Conservation (phyloP, 2,797 vertebrate genomes). For the Austrolebias charrua region DNA sequence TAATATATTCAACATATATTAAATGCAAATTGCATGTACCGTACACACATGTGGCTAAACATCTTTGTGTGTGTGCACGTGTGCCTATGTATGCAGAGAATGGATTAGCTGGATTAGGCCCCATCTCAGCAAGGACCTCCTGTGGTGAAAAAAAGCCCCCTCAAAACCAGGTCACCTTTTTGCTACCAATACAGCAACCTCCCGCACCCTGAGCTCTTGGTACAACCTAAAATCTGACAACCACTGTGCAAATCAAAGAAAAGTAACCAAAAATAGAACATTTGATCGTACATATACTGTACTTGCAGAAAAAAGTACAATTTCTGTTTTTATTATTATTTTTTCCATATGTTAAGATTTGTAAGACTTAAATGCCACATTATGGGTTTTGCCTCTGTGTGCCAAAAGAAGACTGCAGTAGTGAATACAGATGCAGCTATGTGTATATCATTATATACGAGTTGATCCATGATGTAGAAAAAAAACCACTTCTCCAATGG, state of each 20-base stretch:
- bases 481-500: no score
- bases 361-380: no score
- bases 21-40: slow-evolving; percentile 14
- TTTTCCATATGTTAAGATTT: no score
- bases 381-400: no score
- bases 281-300: neutral
- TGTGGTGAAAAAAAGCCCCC: slow-evolving; percentile 87
- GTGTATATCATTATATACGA: no score
- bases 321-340: no score
- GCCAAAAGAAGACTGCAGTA: no score
- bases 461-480: no score
- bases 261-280: neutral
- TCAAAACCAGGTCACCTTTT: slow-evolving; percentile 84
- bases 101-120: slow-evolving; percentile 97
- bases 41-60: slow-evolving; percentile 22
- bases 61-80: slow-evolving; percentile 26
- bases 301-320: no score
- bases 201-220: slow-evolving; percentile 46
- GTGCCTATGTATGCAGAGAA: slow-evolving; percentile 66
- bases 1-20: slow-evolving; percentile 2
- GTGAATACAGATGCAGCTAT: no score
- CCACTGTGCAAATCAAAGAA: neutral
- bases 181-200: slow-evolving; percentile 56
- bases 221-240: neutral
- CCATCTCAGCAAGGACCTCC: slow-evolving; percentile 89